Evolutionary conservation across 2,888 invertebrate species (phyloP).

Genomic region (Gisinianus flammeolus): DNA sequence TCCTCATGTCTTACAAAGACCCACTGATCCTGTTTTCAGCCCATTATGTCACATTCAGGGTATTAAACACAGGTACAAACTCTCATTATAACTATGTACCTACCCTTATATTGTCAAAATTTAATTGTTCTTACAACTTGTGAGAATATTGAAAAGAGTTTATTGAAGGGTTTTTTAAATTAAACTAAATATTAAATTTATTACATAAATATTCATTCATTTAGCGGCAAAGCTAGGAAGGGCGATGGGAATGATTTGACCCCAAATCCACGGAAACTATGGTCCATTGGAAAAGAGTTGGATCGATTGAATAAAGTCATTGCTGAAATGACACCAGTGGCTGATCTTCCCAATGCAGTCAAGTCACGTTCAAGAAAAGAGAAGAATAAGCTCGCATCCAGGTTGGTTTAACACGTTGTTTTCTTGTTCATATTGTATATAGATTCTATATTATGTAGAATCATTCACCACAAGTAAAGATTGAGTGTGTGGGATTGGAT

Average conservation of each 20-base stretch:
- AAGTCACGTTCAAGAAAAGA: slow-evolving; percentile 94
- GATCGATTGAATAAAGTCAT: slow-evolving; percentile 89
- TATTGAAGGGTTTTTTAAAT: no score
- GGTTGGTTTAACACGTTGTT: slow-evolving; percentile 60
- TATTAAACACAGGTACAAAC: slow-evolving; percentile 78
- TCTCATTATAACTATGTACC: neutral
- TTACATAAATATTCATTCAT: no score
- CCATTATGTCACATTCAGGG: slow-evolving; percentile 88
- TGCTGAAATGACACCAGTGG: slow-evolving; percentile 94
- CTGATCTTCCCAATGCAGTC: slow-evolving; percentile 87
- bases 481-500: neutral
- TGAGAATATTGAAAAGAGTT: no score
- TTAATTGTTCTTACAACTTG: no score
- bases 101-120: neutral
- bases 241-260: slow-evolving; percentile 98
- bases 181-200: no score
- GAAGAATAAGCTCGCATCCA: slow-evolving; percentile 95
- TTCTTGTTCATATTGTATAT: neutral
- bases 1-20: slow-evolving; percentile 86
- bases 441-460: neutral
- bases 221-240: slow-evolving; percentile 86
- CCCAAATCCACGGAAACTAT: slow-evolving; percentile 90
- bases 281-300: slow-evolving; percentile 88
- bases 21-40: slow-evolving; percentile 96
- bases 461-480: neutral